phyloP scores from a whole-genome alignment of 2,888 invertebrate genomes.

The Philaethria dido region DNA sequence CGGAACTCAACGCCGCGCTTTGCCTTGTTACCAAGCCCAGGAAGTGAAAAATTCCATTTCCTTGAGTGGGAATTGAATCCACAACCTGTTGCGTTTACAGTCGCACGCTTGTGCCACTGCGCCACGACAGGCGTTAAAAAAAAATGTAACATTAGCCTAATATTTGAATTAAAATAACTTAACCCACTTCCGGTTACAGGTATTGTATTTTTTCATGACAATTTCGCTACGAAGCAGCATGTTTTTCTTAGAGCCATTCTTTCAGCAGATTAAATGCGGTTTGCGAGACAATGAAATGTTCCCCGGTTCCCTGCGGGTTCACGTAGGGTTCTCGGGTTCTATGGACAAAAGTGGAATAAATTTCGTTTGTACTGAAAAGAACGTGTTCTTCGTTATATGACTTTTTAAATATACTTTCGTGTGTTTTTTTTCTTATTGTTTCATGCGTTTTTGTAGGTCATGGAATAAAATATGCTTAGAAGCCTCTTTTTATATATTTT shows the following conservation, averaged over 20 bases:
- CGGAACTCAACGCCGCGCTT: too few species aligned
- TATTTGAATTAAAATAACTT: slow-evolving; percentile 13
- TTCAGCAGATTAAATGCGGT: slow-evolving; percentile 41
- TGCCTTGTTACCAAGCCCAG: too few species aligned
- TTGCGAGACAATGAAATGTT: slow-evolving; percentile 38
- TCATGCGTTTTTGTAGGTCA: not conserved
- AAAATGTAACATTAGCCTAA: too few species aligned
- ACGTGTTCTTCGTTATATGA: slow-evolving; percentile 27
- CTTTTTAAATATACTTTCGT: slow-evolving; percentile 22
- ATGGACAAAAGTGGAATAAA: slow-evolving; percentile 37
- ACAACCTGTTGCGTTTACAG: too few species aligned
- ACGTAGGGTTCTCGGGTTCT: slow-evolving; percentile 34
- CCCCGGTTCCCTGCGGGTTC: slow-evolving; percentile 32
- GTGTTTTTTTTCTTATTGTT: not conserved
- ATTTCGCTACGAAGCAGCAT: slow-evolving; percentile 26
- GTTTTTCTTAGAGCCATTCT: slow-evolving; percentile 38
- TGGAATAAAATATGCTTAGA: not conserved
- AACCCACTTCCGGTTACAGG: not conserved
- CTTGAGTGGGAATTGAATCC: too few species aligned
- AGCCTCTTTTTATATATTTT: too few species aligned
- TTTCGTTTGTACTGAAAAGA: slow-evolving; percentile 31
- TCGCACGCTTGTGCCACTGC: too few species aligned
- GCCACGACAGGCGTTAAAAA: too few species aligned
- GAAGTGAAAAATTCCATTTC: too few species aligned
- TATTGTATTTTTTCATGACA: slow-evolving; percentile 27